Conservation (phyloP, 2,113 vertebrate species). For the Nasalis larvatus region DNA sequence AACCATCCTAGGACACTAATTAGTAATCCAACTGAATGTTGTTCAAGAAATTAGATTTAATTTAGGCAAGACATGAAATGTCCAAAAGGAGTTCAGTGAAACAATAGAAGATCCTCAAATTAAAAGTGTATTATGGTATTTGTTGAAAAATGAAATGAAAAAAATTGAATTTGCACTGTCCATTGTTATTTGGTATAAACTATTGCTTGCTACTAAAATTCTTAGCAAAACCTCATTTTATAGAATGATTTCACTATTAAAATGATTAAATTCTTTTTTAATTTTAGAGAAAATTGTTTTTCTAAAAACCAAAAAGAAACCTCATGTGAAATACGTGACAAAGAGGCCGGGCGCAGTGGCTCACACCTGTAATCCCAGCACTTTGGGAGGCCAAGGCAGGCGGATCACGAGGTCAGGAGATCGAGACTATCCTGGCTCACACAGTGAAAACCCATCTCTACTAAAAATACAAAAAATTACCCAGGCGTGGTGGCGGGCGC, state of each 20-base stretch:
- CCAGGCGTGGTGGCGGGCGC: no score
- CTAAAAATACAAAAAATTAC: no score
- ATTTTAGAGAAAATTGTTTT: slow-evolving; percentile 9
- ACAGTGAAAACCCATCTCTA: no score
- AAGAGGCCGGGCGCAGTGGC: no score
- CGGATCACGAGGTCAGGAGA: no score
- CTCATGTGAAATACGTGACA: background rate
- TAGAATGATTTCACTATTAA: background rate
- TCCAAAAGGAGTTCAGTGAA: background rate
- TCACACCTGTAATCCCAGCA: no score
- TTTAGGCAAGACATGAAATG: background rate
- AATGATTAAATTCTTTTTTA: background rate
- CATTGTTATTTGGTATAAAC: background rate
- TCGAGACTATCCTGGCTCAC: no score
- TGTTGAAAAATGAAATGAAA: background rate
- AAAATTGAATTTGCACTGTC: background rate
- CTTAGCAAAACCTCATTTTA: background rate
- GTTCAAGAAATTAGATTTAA: background rate
- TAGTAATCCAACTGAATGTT: background rate
- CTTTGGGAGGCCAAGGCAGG: no score
- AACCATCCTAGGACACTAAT: background rate
- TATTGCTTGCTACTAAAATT: background rate
- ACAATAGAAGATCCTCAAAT: background rate
- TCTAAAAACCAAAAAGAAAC: background rate
- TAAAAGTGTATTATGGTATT: background rate